Percentiles rank a stretch among this genome's conserved stretches.
phyloP scores from a whole-genome alignment of 2,113 vertebrate species.

The Pongo abelii region DNA sequence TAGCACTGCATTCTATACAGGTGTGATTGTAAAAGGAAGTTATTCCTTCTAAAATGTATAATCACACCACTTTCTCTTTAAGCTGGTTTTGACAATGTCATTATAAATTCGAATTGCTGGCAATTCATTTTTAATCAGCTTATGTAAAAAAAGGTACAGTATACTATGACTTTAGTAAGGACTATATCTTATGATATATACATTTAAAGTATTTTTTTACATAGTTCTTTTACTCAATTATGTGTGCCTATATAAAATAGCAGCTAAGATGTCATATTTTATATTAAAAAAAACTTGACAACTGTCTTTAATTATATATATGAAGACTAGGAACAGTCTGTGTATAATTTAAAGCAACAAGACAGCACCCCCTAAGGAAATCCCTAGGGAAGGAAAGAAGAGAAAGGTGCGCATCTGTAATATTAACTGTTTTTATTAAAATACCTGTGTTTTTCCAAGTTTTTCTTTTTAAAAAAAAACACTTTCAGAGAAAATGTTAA shows the following conservation, averaged over 20 bases:
- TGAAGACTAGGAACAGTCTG: not conserved
- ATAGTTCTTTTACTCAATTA: conserved; percentile 1
- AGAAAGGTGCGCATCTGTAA: not conserved
- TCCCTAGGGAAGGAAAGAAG: not conserved
- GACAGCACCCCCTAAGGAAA: not conserved
- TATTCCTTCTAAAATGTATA: conserved; percentile 42
- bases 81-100: conserved; percentile 40
- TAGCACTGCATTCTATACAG: not conserved
- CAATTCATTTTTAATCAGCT: conserved; percentile 50
- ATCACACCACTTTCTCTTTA: conserved; percentile 30
- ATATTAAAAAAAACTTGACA: not conserved
- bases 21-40: conserved; percentile 56
- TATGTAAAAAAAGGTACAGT: conserved; percentile 10
- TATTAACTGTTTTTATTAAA: conserved; percentile 22
- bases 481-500: conserved; percentile 47
- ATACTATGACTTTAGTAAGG: conserved; percentile 25
- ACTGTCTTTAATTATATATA: conserved; percentile 1
- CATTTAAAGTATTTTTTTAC: conserved; percentile 13
- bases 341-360: conserved; percentile 5
- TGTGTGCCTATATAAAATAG: conserved; percentile 3
- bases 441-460: not conserved
- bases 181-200: not conserved
- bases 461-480: conserved; percentile 1
- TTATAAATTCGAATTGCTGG: conserved; percentile 29
- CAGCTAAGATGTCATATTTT: conserved; percentile 10